Evolutionary conservation across 1,140 invertebrate species (phyloP), one percentile per base, ranked within the genome.

Genomic region (Achatina immaculata): DNA sequence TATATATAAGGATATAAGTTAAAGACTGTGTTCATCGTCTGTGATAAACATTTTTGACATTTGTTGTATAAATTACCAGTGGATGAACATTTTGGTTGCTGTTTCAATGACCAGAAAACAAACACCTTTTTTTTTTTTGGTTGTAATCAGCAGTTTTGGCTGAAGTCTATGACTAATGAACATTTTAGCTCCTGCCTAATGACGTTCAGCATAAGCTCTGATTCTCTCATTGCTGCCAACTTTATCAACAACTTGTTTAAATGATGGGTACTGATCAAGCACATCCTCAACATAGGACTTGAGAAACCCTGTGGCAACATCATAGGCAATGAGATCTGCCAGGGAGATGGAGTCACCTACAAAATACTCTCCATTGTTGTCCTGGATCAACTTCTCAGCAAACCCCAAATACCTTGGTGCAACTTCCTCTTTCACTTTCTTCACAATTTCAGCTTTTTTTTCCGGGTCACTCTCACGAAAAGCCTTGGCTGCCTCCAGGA

Each of bases 321-420:
- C 69, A 28, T 43, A 72, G 16, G n/a, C 42, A 43, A 72, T n/a
- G 7, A 72, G 21, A 45, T 72, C 69, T 7, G 69, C 69, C n/a
- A 72, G n/a, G n/a, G 69, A 43, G 40, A 43, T 43, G 69, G 19
- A n/a, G 34, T 72, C 42, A 28, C 82, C 82, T 9, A 83, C 82
- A 42, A 78, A 83, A 58, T 73, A 81, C 31, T 66, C 48, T 21
- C 58, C 51, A 11, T 40, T 40, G 66, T 81, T 81, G 19, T 80
- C 31, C 11, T 81, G 38, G 43, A 83, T 51, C 16, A 78, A 28
- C 2, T 72, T 78, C 43, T 77, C 65, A 24, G 81, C 43, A 55
- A 51, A 69, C 2, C 69, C 79, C 58, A 83, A 31, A 34, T 34
- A 62, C 31, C 36, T 80, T 21, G 83, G 83, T 38, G 21, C 40